phyloP scores from a whole-genome alignment of 1,140 invertebrate species.

The Bathynomus jamesi region DNA sequence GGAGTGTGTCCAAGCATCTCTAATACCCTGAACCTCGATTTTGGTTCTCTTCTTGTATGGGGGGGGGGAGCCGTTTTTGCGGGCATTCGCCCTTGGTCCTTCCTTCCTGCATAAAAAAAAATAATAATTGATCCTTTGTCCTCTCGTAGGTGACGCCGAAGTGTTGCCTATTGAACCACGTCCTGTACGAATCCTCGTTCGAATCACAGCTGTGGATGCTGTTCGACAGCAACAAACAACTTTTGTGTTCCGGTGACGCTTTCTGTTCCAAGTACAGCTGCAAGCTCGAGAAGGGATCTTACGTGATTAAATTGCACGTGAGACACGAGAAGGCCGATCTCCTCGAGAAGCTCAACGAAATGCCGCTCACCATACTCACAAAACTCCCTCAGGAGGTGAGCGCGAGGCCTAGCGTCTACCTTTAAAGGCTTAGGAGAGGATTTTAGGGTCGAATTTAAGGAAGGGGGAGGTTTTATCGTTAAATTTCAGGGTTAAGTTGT shows the following conservation, averaged over 20 bases:
- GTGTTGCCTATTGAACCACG: conserved; percentile 60
- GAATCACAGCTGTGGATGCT: conserved; percentile 95
- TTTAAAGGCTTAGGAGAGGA: not conserved
- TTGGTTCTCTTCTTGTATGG: too few species aligned
- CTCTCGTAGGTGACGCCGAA: conserved; percentile 22
- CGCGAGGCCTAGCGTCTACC: not conserved
- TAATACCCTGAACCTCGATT: too few species aligned
- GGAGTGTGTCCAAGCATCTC: too few species aligned
- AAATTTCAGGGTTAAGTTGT: not conserved
- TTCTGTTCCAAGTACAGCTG: conserved; percentile 68
- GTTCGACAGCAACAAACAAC: conserved; percentile 85
- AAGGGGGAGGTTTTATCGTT: not conserved
- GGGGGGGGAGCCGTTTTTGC: too few species aligned
- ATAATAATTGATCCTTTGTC: not conserved
- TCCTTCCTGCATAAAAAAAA: too few species aligned
- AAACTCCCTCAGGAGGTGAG: conserved; percentile 54
- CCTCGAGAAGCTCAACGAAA: conserved; percentile 70
- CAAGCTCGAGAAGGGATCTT: conserved; percentile 95
- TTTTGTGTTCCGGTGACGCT: conserved; percentile 76
- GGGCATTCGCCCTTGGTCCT: too few species aligned
- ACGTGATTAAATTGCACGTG: conserved; percentile 72
- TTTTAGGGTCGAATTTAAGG: not conserved
- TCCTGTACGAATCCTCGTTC: conserved; percentile 88
- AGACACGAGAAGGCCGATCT: conserved; percentile 79
- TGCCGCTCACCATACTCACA: conserved; percentile 64